Percentiles rank a stretch among this genome's conserved stretches.
Evolutionary conservation across 2,797 vertebrate genomes (phyloP).

Genomic region (Okamejei kenojei): DNA sequence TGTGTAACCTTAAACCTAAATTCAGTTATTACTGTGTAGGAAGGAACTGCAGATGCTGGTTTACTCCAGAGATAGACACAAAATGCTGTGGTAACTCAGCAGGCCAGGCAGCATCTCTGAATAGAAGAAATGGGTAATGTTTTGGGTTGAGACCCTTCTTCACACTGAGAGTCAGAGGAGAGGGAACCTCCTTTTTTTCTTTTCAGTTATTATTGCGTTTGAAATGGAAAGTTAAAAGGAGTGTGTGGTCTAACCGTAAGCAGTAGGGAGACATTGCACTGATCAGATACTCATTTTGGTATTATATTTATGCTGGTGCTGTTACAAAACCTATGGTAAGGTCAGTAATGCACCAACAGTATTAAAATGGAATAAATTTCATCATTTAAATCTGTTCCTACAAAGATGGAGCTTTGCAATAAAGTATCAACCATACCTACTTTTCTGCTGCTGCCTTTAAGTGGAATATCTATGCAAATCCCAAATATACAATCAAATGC

Average conservation of each 20-base stretch:
- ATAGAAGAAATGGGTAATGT: too few species aligned
- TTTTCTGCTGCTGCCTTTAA: neutral
- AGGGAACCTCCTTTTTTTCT: too few species aligned
- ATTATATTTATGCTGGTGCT: neutral
- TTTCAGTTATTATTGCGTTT: neutral
- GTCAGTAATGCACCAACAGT: neutral
- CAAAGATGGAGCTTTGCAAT: neutral
- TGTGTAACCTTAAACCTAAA: too few species aligned
- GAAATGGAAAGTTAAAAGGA: neutral
- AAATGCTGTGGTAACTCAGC: too few species aligned
- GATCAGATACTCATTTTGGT: neutral
- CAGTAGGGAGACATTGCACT: neutral
- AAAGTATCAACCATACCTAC: neutral
- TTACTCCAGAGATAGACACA: too few species aligned
- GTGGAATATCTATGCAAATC: neutral
- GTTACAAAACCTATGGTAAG: neutral
- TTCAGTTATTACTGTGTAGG: neutral
- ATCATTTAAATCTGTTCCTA: neutral
- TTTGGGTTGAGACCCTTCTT: too few species aligned
- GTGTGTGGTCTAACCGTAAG: too few species aligned
- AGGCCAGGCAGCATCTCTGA: too few species aligned
- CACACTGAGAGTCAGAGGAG: too few species aligned
- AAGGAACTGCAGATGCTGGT: too few species aligned
- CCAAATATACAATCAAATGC: neutral
- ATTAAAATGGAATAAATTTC: neutral